Percentiles rank a stretch among this genome's conserved stretches.
Evolutionary conservation across 2,888 invertebrate genomes (phyloP).

Genomic region (Tetranychus truncatus): DNA sequence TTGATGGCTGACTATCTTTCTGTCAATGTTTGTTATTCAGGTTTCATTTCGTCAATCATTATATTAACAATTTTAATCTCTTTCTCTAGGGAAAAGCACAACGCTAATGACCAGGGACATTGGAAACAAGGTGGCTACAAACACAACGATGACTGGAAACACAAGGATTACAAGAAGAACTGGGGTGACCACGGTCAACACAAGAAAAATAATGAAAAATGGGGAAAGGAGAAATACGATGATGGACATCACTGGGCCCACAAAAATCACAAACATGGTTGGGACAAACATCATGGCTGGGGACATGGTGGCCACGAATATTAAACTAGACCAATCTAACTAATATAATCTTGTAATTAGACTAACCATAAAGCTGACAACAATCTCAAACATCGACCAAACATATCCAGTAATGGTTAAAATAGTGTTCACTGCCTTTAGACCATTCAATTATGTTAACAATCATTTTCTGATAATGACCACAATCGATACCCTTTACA

Average conservation of each 20-base stretch:
- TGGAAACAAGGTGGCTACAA: neutral
- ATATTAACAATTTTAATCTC: neutral
- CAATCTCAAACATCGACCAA: too few relatives aligned
- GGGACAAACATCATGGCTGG: neutral
- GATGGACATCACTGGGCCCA: neutral
- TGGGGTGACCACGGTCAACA: constrained; percentile 5
- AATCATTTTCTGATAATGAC: too few relatives aligned
- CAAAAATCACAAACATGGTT: neutral
- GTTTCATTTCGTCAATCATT: neutral
- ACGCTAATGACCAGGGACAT: neutral
- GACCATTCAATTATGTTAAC: too few relatives aligned
- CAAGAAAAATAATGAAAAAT: neutral
- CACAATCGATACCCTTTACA: too few relatives aligned
- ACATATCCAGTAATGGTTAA: too few relatives aligned
- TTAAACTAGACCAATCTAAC: neutral
- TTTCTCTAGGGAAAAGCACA: constrained; percentile 3
- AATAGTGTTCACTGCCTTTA: too few relatives aligned
- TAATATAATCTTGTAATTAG: neutral
- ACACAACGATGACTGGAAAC: constrained; percentile 6
- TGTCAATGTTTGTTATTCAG: neutral
- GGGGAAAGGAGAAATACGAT: neutral
- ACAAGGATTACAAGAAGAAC: constrained; percentile 1
- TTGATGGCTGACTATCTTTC: neutral
- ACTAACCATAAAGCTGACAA: neutral
- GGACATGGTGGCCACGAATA: neutral